Conservation (phyloP, 37 sponge, comb jelly and placozoan genomes). For the Chondrosia reniformis region DNA sequence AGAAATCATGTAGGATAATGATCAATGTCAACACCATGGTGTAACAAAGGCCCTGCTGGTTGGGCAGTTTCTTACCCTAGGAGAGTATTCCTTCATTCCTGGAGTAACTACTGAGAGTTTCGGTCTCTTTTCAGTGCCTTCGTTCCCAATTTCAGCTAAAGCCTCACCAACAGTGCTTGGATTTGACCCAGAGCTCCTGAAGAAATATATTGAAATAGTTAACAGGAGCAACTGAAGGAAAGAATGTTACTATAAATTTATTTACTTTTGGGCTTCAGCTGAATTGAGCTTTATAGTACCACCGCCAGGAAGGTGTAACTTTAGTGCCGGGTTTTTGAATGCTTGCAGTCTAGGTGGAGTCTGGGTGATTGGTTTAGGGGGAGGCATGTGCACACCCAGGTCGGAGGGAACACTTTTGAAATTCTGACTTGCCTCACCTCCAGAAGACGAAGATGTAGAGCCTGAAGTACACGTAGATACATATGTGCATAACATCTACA, state of each 20-base stretch:
- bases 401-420: not conserved
- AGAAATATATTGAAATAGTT: no score
- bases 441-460: no score
- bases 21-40: no score
- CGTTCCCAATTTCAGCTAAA: not conserved
- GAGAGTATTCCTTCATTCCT: slow-evolving; percentile 25
- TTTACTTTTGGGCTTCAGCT: slow-evolving; percentile 7
- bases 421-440: no score
- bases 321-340: slow-evolving; percentile 52
- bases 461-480: no score
- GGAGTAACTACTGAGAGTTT: slow-evolving; percentile 14
- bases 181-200: not conserved
- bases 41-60: no score
- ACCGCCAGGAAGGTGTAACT: slow-evolving; percentile 76
- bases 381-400: not conserved
- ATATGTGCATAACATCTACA: no score
- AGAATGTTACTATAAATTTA: not conserved
- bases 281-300: not conserved
- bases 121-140: slow-evolving; percentile 16
- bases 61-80: slow-evolving; percentile 10
- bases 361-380: slow-evolving; percentile 50
- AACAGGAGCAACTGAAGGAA: no score
- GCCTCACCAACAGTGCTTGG: slow-evolving; percentile 23
- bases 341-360: slow-evolving; percentile 63
- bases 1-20: no score